Evolutionary conservation across 2,888 invertebrate species (phyloP).

Genomic region (Pinctada fucata): DNA sequence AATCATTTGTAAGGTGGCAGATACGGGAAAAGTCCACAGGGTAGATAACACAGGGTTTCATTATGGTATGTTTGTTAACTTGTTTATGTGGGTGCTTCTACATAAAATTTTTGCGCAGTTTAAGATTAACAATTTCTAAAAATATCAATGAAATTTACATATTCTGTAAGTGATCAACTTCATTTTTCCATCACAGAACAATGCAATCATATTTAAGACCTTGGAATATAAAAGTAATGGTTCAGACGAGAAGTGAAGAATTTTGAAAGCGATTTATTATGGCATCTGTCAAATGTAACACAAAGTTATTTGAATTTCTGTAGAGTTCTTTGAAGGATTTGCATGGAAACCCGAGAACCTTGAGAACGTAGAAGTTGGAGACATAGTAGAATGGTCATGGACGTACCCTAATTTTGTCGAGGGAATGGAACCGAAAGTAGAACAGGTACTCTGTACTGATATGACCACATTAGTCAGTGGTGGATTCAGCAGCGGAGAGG

Average conservation of each 20-base stretch:
- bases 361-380: constrained; percentile 45
- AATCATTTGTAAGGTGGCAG: constrained; percentile 51
- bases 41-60: constrained; percentile 53
- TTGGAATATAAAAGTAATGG: no score
- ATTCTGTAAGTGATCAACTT: no score
- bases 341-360: constrained; percentile 50
- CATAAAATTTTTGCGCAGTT: no score
- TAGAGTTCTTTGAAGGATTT: constrained; percentile 53
- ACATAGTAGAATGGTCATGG: constrained; percentile 54
- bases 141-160: no score
- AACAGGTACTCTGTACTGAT: constrained; percentile 43
- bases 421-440: constrained; percentile 39
- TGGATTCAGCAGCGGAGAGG: constrained; percentile 44
- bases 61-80: constrained; percentile 39
- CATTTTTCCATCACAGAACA: no score
- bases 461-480: constrained; percentile 15
- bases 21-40: constrained; percentile 48
- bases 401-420: constrained; percentile 37
- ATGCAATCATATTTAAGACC: no score
- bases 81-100: no score
- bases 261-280: no score
- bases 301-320: neutral
- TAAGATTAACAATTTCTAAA: no score
- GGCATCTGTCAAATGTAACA: no score
- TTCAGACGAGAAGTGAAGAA: no score